A percentile compares a stretch with the other conserved stretches of the same genome.
Conservation (phyloP, 2,888 invertebrate species). For the Caenorhabditis sp. region DNA sequence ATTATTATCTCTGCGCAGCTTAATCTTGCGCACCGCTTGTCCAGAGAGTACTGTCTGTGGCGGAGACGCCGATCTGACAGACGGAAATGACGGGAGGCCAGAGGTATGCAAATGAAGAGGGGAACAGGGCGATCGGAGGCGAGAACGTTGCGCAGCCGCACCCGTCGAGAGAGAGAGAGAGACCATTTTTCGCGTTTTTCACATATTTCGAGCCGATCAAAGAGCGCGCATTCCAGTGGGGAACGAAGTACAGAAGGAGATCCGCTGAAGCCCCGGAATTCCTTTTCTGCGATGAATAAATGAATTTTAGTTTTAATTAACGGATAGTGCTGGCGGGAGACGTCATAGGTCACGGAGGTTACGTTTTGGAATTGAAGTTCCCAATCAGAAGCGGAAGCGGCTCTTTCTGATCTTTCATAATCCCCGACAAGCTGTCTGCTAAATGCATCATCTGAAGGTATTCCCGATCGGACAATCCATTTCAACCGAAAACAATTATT, state of each 20-base stretch:
- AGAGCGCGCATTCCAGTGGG: constrained; percentile 4
- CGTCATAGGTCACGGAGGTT: constrained; percentile 26
- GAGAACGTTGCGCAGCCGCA: constrained; percentile 23
- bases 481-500: too few species aligned
- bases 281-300: too few species aligned
- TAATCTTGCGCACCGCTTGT: constrained; percentile 32
- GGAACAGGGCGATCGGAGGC: too few species aligned
- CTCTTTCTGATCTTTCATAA: background rate
- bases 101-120: constrained; percentile 40
- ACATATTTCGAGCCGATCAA: constrained; percentile 40
- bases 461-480: too few species aligned
- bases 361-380: too few species aligned
- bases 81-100: constrained; percentile 48
- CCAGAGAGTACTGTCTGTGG: constrained; percentile 33
- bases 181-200: constrained; percentile 39
- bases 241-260: background rate
- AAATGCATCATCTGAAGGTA: too few species aligned
- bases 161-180: background rate
- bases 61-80: constrained; percentile 10
- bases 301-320: too few species aligned
- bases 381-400: background rate
- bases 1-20: constrained; percentile 51
- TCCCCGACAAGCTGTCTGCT: too few species aligned
- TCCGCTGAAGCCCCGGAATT: background rate
- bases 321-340: too few species aligned